These are phyloP conservation scores for Drosophila malerkotliana DNA, from an alignment of 1,140 invertebrate species.

Conservation along the genomic window DNA sequence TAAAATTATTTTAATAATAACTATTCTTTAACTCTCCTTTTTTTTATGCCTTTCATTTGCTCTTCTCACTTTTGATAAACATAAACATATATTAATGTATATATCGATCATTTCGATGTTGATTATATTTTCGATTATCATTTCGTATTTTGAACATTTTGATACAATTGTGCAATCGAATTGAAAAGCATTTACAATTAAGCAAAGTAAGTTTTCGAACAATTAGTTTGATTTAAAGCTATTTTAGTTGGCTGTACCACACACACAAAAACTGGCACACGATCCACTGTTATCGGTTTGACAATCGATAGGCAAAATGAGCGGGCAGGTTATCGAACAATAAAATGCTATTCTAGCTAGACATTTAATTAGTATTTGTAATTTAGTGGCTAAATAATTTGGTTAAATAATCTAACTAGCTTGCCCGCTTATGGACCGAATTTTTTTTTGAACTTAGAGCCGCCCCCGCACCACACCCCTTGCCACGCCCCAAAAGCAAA, in stretches of 20 bases:
- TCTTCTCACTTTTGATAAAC: slow-evolving; percentile 35
- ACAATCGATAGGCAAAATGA: slow-evolving; percentile 25
- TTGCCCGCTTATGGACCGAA: slow-evolving; percentile 24
- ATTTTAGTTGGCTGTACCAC: slow-evolving; percentile 43
- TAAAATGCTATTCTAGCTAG: not conserved
- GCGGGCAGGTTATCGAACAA: slow-evolving; percentile 3
- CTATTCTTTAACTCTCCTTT: slow-evolving; percentile 25
- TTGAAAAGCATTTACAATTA: slow-evolving; percentile 79
- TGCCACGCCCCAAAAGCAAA: slow-evolving; percentile 13
- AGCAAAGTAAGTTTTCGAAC: slow-evolving; percentile 72
- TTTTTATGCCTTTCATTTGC: slow-evolving; percentile 54
- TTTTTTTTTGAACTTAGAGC: slow-evolving; percentile 21
- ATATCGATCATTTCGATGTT: slow-evolving; percentile 48
- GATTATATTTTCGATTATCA: slow-evolving; percentile 47
- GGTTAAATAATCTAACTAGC: not conserved
- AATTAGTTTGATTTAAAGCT: slow-evolving; percentile 63
- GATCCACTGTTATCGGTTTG: slow-evolving; percentile 32
- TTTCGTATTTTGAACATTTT: slow-evolving; percentile 47
- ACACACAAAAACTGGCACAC: slow-evolving; percentile 20
- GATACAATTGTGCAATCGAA: slow-evolving; percentile 43
- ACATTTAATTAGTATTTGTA: not conserved
- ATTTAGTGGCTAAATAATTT: no score
- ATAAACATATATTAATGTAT: not conserved
- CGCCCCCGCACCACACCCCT: slow-evolving; percentile 38
- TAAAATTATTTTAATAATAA: slow-evolving; percentile 24